Evolutionary conservation across 2,113 vertebrate species (phyloP), one percentile per base, ranked within the genome.

Genomic region (Labeo rohita): DNA sequence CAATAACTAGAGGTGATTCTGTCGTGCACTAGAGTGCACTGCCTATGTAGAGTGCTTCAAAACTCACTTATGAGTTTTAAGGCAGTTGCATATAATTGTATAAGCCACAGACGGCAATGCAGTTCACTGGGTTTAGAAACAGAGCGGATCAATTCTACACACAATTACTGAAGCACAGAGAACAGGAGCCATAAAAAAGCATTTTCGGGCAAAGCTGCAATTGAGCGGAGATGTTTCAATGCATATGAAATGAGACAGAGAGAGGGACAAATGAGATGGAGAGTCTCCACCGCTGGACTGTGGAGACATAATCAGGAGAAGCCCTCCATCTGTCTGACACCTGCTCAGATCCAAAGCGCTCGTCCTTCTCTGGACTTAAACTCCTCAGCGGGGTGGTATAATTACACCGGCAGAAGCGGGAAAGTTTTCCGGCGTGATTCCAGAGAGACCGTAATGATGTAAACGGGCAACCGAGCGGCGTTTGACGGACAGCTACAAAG

Each of bases 401-500:
- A 45, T 45, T 72, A 45, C 18, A 45, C 68, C 68, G 18, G 68
- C 3, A 43, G 39, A 72, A 72, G 36, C 28, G 2, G 11, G 34
- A 21, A 45, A 10, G 36, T 72, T 52, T 49, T 59, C 49, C 16
- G 5, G 18, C 39, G 16, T 28, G 11, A 28, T 16, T 43, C 9
- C 4, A n/a, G 15, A 36, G 49, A 63, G 12, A 63, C 23, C 13
- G 18, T 49, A 54, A 63, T 34, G 49, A 77, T 85, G 74, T 63
- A 77, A 52, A 13, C 36, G 28, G 47, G 45, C 43, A 54, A 34
- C 21, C 15, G 28, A 16, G 16, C 61, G 45, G 39, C 15, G 45
- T 83, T 12, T 83, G 63, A 83, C 1, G 8, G 86, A 78, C 49
- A 70, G 73, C 61, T 34, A 76, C 16, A 61, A 66, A 66, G 83